phyloP scores from a whole-genome alignment of 2,888 invertebrate species.

The Stenodera caucasica region DNA sequence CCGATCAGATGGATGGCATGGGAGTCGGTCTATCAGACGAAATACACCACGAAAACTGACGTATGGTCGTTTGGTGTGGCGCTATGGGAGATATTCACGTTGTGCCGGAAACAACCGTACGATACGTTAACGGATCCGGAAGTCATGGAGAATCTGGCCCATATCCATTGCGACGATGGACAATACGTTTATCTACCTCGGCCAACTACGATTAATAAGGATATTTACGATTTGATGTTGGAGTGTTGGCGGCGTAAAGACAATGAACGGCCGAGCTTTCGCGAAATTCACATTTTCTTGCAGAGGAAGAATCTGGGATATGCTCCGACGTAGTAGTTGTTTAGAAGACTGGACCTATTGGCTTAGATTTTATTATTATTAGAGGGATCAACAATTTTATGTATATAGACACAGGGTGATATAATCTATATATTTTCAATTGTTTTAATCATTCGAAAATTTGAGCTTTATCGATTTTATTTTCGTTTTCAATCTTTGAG shows the following conservation, averaged over 20 bases:
- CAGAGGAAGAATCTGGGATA: slow-evolving; percentile 71
- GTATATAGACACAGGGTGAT: slow-evolving; percentile 57
- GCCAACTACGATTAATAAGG: slow-evolving; percentile 70
- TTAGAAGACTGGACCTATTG: slow-evolving; percentile 45
- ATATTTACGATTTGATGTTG: slow-evolving; percentile 81
- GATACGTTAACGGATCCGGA: slow-evolving; percentile 74
- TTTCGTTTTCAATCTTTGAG: neutral
- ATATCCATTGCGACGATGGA: slow-evolving; percentile 66
- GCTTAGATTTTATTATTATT: slow-evolving; percentile 37
- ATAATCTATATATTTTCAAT: slow-evolving; percentile 40
- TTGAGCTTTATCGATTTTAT: neutral
- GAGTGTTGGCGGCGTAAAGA: slow-evolving; percentile 85
- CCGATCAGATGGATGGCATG: slow-evolving; percentile 91
- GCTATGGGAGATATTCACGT: slow-evolving; percentile 81
- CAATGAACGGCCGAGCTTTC: slow-evolving; percentile 74
- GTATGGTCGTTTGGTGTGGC: slow-evolving; percentile 91
- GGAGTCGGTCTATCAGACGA: slow-evolving; percentile 79
- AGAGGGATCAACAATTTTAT: slow-evolving; percentile 50
- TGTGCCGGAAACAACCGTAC: slow-evolving; percentile 77
- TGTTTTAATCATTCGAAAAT: slow-evolving; percentile 15
- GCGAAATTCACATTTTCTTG: slow-evolving; percentile 80
- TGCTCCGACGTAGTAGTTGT: slow-evolving; percentile 55
- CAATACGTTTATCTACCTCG: slow-evolving; percentile 66
- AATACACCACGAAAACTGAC: slow-evolving; percentile 87
- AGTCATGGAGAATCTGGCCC: slow-evolving; percentile 79